Conservation (phyloP, 2,888 invertebrate species). For the Argyra leucocephala region DNA sequence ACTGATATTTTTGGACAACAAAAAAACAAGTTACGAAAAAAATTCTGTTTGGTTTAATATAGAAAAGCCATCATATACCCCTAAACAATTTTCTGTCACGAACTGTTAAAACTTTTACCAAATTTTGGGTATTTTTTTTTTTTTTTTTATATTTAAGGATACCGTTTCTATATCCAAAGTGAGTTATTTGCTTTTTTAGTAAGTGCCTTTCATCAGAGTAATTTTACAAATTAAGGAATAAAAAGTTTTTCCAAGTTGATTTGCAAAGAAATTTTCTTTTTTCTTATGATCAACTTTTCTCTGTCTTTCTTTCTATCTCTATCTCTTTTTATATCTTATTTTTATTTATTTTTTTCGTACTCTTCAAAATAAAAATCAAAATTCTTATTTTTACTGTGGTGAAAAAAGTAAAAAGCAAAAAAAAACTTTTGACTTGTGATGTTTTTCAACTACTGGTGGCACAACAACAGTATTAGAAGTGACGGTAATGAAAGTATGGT, state of each 20-base stretch:
- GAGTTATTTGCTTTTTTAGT: neutral
- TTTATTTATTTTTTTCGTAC: too few species aligned
- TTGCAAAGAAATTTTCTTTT: slow-evolving; percentile 2
- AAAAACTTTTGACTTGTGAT: neutral
- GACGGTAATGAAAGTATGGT: neutral
- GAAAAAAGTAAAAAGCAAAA: too few species aligned
- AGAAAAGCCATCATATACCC: neutral
- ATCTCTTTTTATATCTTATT: too few species aligned
- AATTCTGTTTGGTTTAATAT: too few species aligned
- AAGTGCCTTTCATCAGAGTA: slow-evolving; percentile 3
- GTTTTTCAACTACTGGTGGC: neutral
- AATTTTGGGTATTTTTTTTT: neutral
- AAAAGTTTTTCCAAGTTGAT: slow-evolving; percentile 6
- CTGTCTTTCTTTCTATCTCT: too few species aligned
- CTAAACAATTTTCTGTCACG: neutral
- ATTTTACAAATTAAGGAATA: slow-evolving; percentile 6
- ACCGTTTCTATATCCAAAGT: neutral
- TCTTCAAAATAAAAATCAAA: neutral
- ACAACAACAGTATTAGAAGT: neutral
- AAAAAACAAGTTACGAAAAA: too few species aligned
- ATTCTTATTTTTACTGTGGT: neutral
- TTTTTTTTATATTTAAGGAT: neutral
- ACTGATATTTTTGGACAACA: too few species aligned
- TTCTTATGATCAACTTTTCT: neutral
- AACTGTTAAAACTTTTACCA: neutral